Percentiles rank a stretch among this genome's conserved stretches.
Evolutionary conservation across 2,113 vertebrate genomes (phyloP).

Genomic region (Leptosomus discolor): DNA sequence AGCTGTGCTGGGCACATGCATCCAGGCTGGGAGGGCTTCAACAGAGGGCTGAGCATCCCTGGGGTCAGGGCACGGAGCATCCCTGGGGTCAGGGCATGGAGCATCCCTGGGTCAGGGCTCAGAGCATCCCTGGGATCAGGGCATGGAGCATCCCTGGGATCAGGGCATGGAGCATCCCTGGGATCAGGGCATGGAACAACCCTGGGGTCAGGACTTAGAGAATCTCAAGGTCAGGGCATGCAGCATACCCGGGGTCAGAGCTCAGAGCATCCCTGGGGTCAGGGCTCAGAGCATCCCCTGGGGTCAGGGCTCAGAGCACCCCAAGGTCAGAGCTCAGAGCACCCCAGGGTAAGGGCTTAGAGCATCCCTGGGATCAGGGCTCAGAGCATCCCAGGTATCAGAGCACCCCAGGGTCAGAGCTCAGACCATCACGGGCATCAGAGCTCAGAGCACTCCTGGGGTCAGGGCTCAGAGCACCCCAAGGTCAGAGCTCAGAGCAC

Average conservation of each 20-base stretch:
- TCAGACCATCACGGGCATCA: background rate
- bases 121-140: background rate
- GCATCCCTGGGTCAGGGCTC: background rate
- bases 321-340: no score
- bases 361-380: no score
- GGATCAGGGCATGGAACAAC: background rate
- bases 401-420: no score
- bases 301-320: background rate
- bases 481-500: fast-evolving
- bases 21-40: no score
- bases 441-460: background rate
- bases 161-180: background rate
- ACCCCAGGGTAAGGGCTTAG: no score
- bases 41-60: background rate
- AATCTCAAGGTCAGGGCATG: background rate
- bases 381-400: background rate
- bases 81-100: background rate
- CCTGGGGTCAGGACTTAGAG: background rate
- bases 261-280: no score
- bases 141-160: background rate
- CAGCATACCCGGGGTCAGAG: background rate
- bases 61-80: background rate
- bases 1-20: no score
- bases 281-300: no score
- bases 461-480: background rate